Conservation (phyloP, 2,888 invertebrate genomes). For the Phrixothrix hirtus region DNA sequence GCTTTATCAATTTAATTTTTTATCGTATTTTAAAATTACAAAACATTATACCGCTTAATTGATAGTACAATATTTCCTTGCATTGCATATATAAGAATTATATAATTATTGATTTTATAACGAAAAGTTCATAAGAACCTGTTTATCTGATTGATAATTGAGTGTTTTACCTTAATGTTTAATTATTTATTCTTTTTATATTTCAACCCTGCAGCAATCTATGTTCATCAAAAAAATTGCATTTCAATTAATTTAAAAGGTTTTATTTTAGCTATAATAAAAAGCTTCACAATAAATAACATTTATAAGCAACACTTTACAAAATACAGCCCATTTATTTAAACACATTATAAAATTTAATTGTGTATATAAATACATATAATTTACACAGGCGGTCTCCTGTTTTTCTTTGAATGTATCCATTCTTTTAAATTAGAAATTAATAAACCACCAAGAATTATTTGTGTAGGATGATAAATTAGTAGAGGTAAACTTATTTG, state of each 20-base stretch:
- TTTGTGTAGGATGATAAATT: constrained; percentile 60
- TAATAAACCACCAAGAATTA: constrained; percentile 57
- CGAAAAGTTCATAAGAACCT: no score
- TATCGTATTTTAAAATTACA: no score
- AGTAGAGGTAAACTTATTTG: constrained; percentile 58
- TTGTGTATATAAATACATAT: background rate
- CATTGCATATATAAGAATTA: no score
- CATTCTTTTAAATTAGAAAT: constrained; percentile 57
- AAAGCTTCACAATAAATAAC: background rate
- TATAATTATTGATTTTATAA: no score
- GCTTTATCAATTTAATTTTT: no score
- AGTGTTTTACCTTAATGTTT: no score
- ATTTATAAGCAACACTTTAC: constrained; percentile 11
- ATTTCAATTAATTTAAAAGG: constrained; percentile 2
- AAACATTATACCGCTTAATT: no score
- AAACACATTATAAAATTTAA: background rate
- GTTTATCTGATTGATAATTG: no score
- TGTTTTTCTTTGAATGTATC: constrained; percentile 42
- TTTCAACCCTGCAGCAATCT: no score
- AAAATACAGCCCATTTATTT: constrained; percentile 9
- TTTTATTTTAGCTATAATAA: background rate
- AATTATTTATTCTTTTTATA: no score
- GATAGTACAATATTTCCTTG: no score
- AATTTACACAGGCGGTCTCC: constrained; percentile 33
- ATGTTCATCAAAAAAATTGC: no score